Evolutionary conservation across 2,797 vertebrate species (phyloP).

Genomic region (Mycteria americana): DNA sequence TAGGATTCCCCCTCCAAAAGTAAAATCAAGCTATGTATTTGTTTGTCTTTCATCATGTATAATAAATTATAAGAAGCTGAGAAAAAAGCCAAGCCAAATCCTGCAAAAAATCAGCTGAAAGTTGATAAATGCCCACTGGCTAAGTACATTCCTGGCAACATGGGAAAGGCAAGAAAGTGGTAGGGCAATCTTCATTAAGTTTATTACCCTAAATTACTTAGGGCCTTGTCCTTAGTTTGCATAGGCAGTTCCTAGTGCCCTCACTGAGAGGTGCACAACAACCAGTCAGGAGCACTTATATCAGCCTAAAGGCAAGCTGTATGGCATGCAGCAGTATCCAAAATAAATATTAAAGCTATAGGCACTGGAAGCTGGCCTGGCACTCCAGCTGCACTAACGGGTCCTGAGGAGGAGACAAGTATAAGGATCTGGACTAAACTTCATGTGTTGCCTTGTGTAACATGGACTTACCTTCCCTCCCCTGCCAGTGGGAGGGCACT

Average conservation of each 20-base stretch:
- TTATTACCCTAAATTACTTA: background rate
- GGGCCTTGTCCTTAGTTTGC: background rate
- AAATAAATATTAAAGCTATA: background rate
- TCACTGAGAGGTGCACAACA: background rate
- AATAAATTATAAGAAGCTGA: slow-evolving; percentile 42
- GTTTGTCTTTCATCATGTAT: slow-evolving; percentile 32
- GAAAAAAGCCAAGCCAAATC: background rate
- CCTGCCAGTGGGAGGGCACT: background rate
- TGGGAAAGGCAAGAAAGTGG: background rate
- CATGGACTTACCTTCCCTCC: background rate
- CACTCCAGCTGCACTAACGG: background rate
- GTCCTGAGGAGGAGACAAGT: background rate
- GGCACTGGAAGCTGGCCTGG: background rate
- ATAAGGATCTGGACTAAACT: background rate
- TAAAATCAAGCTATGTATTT: slow-evolving; percentile 40
- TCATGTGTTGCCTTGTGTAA: background rate
- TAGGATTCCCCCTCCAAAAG: slow-evolving; percentile 40
- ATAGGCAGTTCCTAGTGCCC: background rate
- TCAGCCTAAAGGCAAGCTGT: background rate
- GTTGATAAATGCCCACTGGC: background rate
- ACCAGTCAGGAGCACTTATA: background rate
- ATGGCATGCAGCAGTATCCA: background rate
- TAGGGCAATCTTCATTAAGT: background rate
- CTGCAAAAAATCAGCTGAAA: background rate
- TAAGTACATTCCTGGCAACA: background rate